Evolutionary conservation across 1,140 invertebrate species (phyloP), one percentile per base, ranked within the genome.

Genomic region (Zophobas morio): DNA sequence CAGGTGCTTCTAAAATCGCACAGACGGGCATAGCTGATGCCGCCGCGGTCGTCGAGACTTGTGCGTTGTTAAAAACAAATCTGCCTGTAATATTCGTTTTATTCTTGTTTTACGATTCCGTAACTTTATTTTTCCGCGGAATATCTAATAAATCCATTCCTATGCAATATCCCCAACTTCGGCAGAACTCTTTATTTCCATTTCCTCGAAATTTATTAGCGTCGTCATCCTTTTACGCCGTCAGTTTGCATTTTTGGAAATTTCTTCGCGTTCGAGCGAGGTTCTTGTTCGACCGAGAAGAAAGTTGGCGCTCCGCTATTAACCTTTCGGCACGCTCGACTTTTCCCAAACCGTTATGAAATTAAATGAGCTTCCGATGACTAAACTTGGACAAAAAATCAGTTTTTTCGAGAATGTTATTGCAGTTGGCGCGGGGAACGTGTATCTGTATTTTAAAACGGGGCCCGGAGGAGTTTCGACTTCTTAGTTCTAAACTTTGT

Each of bases 51-150:
- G 2, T 32, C 8, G 4, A 66, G 60, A 33, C 34, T 66, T 66
- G 56, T 60, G 34, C 39, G 60, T 20, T 20, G 20, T 66, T 66
- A 66, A 66, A 66, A 66, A 66, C 42, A 42, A 66, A 66, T 66
- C 60, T 66, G 60, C 60, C 42, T 66, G 39, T 42, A 66, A 66
- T 66, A 66, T 66, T 42, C 39, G 2, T 32, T 40, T 66, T 42
- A 66, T 66, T 42, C 60, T 1, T 66, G 60, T 66, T 66, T 66
- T 42, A 66, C 60, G 60, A 66, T 42, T 42, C 6, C 35, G 60
- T 66, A 66, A 66, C 60, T 66, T 66, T 66, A 66, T 66, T 66
- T 66, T 66, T 66, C 60, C 60, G 60, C 60, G 39, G 60, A 42
- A 66, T 66, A 63, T 33, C 60, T 66, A 66, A 66, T 66, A 66